These are phyloP conservation scores for Leptopilina myrica DNA, from an alignment of 2,888 invertebrate genomes.

Conservation along the genomic window DNA sequence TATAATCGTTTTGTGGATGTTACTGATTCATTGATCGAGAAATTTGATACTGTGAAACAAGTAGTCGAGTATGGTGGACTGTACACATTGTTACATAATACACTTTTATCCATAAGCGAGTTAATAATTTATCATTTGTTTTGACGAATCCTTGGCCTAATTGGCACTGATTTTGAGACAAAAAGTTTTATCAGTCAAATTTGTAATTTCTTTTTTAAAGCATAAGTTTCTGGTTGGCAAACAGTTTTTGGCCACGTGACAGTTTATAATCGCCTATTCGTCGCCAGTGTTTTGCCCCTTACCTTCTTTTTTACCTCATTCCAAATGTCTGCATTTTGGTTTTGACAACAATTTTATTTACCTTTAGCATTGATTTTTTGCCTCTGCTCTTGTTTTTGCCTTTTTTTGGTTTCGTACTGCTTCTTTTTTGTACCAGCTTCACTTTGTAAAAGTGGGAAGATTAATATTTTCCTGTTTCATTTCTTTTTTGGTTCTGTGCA, in stretches of 20 bases:
- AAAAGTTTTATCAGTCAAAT: conserved; percentile 56
- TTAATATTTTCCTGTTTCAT: too few species aligned
- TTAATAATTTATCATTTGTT: conserved; percentile 48
- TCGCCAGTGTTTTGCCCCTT: conserved; percentile 7
- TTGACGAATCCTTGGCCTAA: conserved; percentile 64
- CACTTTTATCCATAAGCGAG: conserved; percentile 13
- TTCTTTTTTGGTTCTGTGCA: too few species aligned
- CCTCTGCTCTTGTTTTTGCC: too few species aligned
- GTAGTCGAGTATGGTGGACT: too few species aligned
- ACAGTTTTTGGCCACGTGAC: conserved; percentile 46
- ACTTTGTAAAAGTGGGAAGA: too few species aligned
- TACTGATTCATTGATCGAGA: too few species aligned
- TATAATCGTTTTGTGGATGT: too few species aligned
- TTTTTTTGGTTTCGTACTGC: too few species aligned
- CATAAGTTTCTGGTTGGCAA: conserved; percentile 53
- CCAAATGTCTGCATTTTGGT: neutral
- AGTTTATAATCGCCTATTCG: conserved; percentile 26
- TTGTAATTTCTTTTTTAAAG: conserved; percentile 52
- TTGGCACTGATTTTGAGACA: conserved; percentile 61
- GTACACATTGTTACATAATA: neutral
- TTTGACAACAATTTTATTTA: neutral
- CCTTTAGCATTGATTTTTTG: too few species aligned
- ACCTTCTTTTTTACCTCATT: neutral
- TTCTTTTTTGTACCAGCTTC: too few species aligned
- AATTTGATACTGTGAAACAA: too few species aligned